These are phyloP conservation scores for Leucoraja erinaceus DNA, from an alignment of 2,113 vertebrate genomes.

Conservation along the genomic window DNA sequence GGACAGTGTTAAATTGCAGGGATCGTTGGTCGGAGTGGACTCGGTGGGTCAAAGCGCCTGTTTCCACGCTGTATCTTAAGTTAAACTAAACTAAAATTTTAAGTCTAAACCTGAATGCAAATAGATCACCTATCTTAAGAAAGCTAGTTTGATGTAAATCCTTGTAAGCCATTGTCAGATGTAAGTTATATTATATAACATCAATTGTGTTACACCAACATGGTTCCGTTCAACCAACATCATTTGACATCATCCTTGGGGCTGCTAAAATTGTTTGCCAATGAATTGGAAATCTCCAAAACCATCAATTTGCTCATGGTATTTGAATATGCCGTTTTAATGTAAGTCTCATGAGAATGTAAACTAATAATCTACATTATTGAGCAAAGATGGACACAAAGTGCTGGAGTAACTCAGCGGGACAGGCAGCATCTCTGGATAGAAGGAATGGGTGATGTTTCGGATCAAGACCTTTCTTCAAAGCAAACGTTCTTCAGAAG, in stretches of 20 bases:
- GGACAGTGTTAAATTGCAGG: no score
- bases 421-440: no score
- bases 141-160: background rate
- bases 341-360: background rate
- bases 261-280: background rate
- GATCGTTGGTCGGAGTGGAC: no score
- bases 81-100: no score
- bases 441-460: no score
- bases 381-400: background rate
- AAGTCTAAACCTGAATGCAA: background rate
- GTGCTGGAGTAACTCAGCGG: no score
- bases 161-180: background rate
- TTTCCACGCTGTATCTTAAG: no score
- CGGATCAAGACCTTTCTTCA: no score
- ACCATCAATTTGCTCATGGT: background rate
- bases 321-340: background rate
- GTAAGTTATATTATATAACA: background rate
- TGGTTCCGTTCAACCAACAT: background rate
- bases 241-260: background rate
- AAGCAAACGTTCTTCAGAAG: no score
- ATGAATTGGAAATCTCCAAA: slow-evolving; percentile 3
- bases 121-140: background rate
- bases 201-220: background rate
- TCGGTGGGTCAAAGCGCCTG: no score
- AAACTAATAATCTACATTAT: background rate